phyloP scores from a whole-genome alignment of 2,888 invertebrate species.

The Drosophila paracracens region DNA sequence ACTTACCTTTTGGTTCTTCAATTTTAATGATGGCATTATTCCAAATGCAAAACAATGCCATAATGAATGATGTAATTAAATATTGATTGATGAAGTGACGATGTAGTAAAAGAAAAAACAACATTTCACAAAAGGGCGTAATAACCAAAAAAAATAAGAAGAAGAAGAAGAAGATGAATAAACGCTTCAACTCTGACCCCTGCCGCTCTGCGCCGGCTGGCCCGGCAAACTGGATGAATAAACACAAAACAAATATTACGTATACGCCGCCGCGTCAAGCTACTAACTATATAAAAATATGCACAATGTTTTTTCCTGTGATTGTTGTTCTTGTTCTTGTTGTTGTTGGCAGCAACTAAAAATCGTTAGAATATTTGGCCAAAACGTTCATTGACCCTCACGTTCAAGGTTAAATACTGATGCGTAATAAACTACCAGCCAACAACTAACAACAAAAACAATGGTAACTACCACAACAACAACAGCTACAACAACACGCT shows the following conservation, averaged over 20 bases:
- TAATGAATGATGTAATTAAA: conserved; percentile 1
- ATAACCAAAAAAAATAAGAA: background rate
- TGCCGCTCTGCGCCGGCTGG: background rate
- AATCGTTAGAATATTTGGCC: conserved; percentile 78
- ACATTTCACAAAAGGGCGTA: background rate
- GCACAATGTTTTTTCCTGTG: conserved; percentile 28
- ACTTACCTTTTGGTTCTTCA: background rate
- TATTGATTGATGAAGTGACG: conserved; percentile 9
- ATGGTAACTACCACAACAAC: conserved; percentile 30
- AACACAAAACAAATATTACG: conserved; percentile 33
- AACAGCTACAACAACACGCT: conserved; percentile 18
- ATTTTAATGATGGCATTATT: background rate
- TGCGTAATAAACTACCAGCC: conserved; percentile 71
- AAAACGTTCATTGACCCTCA: conserved; percentile 82
- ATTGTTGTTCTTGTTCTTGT: conserved; percentile 38
- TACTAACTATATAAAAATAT: conserved; percentile 28
- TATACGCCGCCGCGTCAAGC: conserved; percentile 49
- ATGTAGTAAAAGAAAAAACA: background rate
- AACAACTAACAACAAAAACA: conserved; percentile 38
- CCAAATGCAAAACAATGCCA: background rate
- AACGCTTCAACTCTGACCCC: background rate
- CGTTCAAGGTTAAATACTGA: conserved; percentile 82
- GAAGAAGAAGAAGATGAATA: background rate
- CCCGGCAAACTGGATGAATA: background rate
- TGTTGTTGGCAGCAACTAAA: conserved; percentile 50